Conservation (phyloP, 2,113 vertebrate genomes). For the Charadrius vociferus region DNA sequence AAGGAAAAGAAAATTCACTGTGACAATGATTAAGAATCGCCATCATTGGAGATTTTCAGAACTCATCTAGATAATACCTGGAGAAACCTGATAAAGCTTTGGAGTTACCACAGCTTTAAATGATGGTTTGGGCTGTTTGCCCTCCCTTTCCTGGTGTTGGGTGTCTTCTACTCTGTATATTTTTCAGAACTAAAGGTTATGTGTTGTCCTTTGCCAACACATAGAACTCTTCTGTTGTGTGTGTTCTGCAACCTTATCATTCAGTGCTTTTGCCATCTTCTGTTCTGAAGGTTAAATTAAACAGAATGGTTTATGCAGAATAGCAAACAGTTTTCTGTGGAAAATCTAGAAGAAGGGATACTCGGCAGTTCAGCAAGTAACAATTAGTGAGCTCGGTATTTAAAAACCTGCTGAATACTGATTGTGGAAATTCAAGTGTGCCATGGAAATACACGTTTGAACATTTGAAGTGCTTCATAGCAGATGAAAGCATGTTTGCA, state of each 20-base stretch:
- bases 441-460: background rate
- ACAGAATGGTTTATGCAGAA: background rate
- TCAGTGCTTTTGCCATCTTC: background rate
- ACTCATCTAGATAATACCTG: background rate
- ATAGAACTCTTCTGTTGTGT: background rate
- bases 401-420: background rate
- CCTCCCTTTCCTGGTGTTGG: background rate
- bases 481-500: background rate
- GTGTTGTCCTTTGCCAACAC: background rate
- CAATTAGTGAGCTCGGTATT: background rate
- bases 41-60: background rate
- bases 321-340: background rate
- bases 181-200: background rate
- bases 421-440: background rate
- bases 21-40: background rate
- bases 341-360: background rate
- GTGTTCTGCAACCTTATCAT: background rate
- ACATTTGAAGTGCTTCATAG: background rate
- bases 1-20: background rate
- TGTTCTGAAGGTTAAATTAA: background rate
- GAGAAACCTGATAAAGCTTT: background rate
- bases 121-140: background rate
- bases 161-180: background rate
- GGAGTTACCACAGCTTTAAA: background rate
- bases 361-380: background rate